Percentiles rank a stretch among this genome's conserved stretches.
Conservation (phyloP, 23 tunicate species). For the Ciona savignyi region DNA sequence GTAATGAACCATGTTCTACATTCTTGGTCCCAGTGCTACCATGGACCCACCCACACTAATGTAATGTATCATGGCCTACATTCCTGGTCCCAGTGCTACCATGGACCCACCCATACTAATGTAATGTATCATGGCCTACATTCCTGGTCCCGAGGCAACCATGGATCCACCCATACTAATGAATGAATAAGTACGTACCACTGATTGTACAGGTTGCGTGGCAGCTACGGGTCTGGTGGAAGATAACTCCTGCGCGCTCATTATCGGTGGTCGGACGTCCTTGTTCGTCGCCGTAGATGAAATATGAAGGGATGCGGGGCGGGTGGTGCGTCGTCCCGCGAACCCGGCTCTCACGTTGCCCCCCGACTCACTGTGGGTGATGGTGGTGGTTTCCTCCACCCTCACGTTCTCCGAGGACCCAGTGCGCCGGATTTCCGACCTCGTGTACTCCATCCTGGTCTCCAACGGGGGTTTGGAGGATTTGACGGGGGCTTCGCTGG, state of each 20-base stretch:
- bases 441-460: neutral
- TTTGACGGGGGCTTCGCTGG: constrained; percentile 27
- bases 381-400: neutral
- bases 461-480: constrained; percentile 7
- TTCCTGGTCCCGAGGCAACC: no score
- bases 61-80: no score
- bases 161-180: no score
- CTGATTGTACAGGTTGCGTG: constrained; percentile 78
- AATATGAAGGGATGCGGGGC: constrained; percentile 72
- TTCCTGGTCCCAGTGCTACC: no score
- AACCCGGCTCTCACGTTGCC: constrained; percentile 12
- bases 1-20: no score
- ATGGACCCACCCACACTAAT: no score
- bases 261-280: constrained; percentile 18
- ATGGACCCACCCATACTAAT: no score
- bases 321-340: constrained; percentile 17
- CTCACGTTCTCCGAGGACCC: no score
- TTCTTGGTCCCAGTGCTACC: no score
- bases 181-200: no score
- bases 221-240: constrained; percentile 61
- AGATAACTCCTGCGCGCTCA: constrained; percentile 24
- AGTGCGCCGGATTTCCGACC: neutral
- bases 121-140: no score
- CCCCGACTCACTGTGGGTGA: constrained; percentile 31
- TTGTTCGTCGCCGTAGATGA: constrained; percentile 13